These are phyloP conservation scores for Drosophila pandora DNA, from an alignment of 1,140 invertebrate genomes.

Conservation along the genomic window DNA sequence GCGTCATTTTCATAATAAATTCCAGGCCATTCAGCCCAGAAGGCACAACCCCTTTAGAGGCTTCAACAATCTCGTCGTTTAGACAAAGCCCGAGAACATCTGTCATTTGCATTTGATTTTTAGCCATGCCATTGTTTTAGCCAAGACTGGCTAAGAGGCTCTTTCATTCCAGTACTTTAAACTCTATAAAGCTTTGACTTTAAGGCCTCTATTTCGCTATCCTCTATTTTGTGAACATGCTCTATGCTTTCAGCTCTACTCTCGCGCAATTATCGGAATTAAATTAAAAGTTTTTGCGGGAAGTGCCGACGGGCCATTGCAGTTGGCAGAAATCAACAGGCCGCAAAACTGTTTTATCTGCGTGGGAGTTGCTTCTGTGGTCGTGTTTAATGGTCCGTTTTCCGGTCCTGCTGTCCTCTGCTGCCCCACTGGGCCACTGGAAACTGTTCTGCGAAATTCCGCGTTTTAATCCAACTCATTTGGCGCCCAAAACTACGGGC, in stretches of 20 bases:
- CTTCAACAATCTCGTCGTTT: slow-evolving; percentile 3
- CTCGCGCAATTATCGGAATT: slow-evolving; percentile 63
- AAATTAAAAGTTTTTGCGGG: slow-evolving; percentile 66
- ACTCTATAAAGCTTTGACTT: too few species aligned
- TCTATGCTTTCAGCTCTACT: slow-evolving; percentile 21
- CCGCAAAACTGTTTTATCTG: slow-evolving; percentile 53
- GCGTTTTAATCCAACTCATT: slow-evolving; percentile 65
- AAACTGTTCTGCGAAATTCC: slow-evolving; percentile 54
- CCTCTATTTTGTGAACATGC: slow-evolving; percentile 10
- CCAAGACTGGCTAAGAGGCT: neutral
- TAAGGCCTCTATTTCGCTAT: slow-evolving; percentile 7
- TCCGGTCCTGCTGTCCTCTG: slow-evolving; percentile 17
- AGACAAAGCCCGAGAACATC: slow-evolving; percentile 27
- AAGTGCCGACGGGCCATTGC: slow-evolving; percentile 44
- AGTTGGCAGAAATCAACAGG: slow-evolving; percentile 62
- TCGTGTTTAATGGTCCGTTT: slow-evolving; percentile 42
- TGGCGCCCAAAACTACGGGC: slow-evolving; percentile 21
- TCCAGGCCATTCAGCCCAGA: slow-evolving; percentile 19
- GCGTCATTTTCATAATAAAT: slow-evolving; percentile 44
- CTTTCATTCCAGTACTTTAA: too few species aligned
- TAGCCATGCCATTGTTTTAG: slow-evolving; percentile 20
- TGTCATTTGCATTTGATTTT: slow-evolving; percentile 60
- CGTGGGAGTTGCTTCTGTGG: slow-evolving; percentile 24
- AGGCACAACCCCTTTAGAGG: slow-evolving; percentile 12
- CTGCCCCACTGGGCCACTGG: neutral